Conservation (phyloP, 2,113 vertebrate genomes). For the Pachyramphus minor region DNA sequence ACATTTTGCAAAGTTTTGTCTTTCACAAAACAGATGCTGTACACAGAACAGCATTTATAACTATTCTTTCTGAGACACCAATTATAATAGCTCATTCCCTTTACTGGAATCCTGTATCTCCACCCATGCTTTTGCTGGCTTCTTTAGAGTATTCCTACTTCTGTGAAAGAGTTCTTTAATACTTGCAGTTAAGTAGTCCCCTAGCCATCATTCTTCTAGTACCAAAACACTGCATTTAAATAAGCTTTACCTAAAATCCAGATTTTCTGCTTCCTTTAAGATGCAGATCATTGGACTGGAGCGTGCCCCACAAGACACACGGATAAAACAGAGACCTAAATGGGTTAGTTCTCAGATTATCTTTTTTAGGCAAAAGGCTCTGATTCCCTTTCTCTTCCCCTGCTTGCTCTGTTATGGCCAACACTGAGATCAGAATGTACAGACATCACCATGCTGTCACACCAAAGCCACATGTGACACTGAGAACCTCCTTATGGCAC, state of each 20-base stretch:
- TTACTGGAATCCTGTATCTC: not conserved
- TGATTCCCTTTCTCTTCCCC: not conserved
- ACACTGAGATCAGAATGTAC: not conserved
- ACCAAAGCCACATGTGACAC: not conserved
- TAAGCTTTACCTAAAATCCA: not conserved
- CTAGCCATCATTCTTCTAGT: not conserved
- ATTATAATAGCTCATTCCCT: not conserved
- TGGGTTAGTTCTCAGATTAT: not conserved
- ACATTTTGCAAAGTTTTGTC: conserved; percentile 53
- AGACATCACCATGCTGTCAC: not conserved
- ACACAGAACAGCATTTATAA: conserved; percentile 15
- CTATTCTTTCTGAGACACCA: not conserved
- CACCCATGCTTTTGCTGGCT: not conserved
- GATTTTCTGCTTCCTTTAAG: not conserved
- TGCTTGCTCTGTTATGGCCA: not conserved
- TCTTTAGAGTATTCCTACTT: not conserved
- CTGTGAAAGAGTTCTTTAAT: not conserved
- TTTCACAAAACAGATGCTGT: conserved; percentile 42
- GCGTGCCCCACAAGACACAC: not conserved
- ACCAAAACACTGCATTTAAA: not conserved
- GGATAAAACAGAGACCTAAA: not conserved
- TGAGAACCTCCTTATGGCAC: not conserved
- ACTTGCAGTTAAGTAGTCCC: not conserved
- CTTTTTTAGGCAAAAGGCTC: not conserved
- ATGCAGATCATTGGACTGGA: not conserved